phyloP scores from a whole-genome alignment of 2,797 vertebrate genomes.

The Paramormyrops hopkinsi region DNA sequence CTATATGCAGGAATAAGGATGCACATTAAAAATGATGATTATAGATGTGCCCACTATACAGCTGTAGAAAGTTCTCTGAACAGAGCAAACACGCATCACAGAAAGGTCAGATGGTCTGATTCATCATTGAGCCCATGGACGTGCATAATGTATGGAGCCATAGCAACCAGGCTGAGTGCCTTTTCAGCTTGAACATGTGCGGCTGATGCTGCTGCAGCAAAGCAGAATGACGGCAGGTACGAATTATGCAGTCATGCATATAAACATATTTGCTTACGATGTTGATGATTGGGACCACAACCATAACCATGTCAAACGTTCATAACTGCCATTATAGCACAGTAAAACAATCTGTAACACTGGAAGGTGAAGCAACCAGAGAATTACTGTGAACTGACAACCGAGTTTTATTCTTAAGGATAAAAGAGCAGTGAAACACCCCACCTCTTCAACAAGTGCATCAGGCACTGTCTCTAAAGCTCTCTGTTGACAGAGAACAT shows the following conservation, averaged over 20 bases:
- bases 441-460: slow-evolving; percentile 27
- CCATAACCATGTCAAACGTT: not conserved
- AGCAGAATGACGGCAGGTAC: not conserved
- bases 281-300: not conserved
- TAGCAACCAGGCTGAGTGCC: slow-evolving; percentile 62
- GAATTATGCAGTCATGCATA: not conserved
- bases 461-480: not conserved
- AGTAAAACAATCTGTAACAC: not conserved
- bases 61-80: not conserved
- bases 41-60: not conserved
- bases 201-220: not conserved
- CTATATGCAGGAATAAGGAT: not conserved
- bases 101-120: slow-evolving; percentile 16
- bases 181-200: slow-evolving; percentile 29
- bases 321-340: not conserved
- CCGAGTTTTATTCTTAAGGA: not conserved
- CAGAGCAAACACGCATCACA: slow-evolving; percentile 42
- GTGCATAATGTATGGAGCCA: slow-evolving; percentile 60
- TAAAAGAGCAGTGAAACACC: not conserved
- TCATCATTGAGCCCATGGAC: slow-evolving; percentile 31
- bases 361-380: not conserved
- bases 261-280: not conserved
- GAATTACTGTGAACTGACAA: not conserved
- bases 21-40: not conserved
- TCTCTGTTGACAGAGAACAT: not conserved